Base-by-base conservation (phyloP, 2,797 vertebrate genomes). In the Pipistrellus pygmaeus region DNA sequence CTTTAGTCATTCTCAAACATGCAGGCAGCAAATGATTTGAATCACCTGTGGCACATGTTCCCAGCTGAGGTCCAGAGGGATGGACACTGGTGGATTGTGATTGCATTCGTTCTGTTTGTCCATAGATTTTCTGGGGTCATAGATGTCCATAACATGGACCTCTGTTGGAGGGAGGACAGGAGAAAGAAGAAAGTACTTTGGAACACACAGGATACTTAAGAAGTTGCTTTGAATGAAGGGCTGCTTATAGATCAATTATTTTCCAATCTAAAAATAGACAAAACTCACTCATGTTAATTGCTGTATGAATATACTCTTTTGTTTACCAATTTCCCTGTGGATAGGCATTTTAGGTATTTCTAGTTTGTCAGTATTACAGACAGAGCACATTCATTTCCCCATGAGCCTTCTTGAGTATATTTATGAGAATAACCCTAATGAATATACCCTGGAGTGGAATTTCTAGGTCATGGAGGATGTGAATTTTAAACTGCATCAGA, bases 21-120 rank as follows among this genome's bases (percentile, higher is more conserved):
- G 0, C 41, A 30, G 30, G 27, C 30, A 60, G 25, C 51, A 7
- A 41, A 27, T 84, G 51, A 3, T 13, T 0, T 14, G 68, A 51
- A 72, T 27, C 18, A 1, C 32, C 30, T 2, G 1, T 14, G 0
- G 15, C 0, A 0, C 23, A 0, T 0, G 4, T 30, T 20, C 25
- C 57, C 25, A 60, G 46, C 44, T 35, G 46, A 60, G n/a, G 71
- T 0, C 14, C 38, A 21, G 73, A 55, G 48, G 17, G 32, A n/a
- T 6, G 46, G 57, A 18, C 44, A 35, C n/a, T 30, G 44, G 30
- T 27, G 9, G 21, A 38, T 12, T 32, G 62, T 21, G 66, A 85
- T 64, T 68, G 9, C 0, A 1, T 41, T 27, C 64, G 9, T 69
- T 68, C 27, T 64, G 0, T 62, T n/a, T 91, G 46, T 38, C 71